Base-by-base conservation (phyloP, 2,797 vertebrate species). In the Microtus obscurus region DNA sequence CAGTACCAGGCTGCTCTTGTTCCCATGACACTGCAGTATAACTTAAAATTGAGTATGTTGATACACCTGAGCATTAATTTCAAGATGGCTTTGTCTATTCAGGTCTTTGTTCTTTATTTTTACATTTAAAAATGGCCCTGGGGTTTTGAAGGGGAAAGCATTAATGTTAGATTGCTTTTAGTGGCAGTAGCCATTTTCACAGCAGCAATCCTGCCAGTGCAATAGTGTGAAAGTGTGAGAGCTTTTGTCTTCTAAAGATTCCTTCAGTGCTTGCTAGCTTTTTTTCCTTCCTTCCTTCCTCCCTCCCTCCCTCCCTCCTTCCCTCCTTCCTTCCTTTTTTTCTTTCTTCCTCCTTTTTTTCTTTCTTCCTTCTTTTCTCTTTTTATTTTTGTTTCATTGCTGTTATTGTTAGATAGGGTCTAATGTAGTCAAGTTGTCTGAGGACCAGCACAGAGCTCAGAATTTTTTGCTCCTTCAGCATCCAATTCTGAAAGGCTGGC, bases 281-380 rank as follows among this genome's bases (percentile, higher is more conserved):
- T n/a, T n/a, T n/a, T n/a, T n/a, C 19, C 37, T 37, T 4, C 25
- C 11, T 27, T 27, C 61, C 11, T 14, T 3, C 29, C 12, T 7
- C 21, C 6, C 56, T 21, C 21, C 1, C 1, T 56, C 5, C 48
- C 2, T 51, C 11, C 51, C 4, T 17, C 4, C 51, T 17, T 17
- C 51, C 14, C 11, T 1, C 25, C 10, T 27, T 10, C 59, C 9
- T 12, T 2, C 61, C 10, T 16, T 16, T 5, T 16, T 17, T 3
- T 10, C 9, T 53, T 5, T 16, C 53, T 53, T 1, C 14, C 14
- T 53, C 0, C 25, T 11, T 63, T 11, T 10, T 37, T 4, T 10
- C 12, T 51, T 51, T 51, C 13, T 6, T 51, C 0, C 13, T 51
- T 51, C 13, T 2, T 51, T 51, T 51, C 2, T 53, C 51, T 53